Evolutionary conservation across 1,140 invertebrate species (phyloP).

Genomic region (Scaptomyza graminum): DNA sequence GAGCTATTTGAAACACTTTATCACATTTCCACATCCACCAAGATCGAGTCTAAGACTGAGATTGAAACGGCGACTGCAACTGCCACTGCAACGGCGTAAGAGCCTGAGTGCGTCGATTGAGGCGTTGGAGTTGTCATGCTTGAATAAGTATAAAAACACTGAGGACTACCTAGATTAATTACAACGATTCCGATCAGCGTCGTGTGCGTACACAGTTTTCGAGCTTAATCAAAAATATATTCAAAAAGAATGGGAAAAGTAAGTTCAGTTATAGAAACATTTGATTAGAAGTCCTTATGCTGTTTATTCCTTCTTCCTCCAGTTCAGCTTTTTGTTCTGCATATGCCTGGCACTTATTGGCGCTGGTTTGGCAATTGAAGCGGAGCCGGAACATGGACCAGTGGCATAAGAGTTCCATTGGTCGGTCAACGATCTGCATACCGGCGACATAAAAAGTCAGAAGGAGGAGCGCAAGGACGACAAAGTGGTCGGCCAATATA

Average conservation of each 20-base stretch:
- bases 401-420: conserved; percentile 86
- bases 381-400: conserved; percentile 69
- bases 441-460: conserved; percentile 86
- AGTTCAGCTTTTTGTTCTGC: conserved; percentile 61
- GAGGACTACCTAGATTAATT: conserved; percentile 73
- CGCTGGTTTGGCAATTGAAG: conserved; percentile 48
- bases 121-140: conserved; percentile 38
- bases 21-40: conserved; percentile 60
- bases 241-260: conserved; percentile 66
- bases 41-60: background rate
- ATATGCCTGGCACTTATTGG: conserved; percentile 45
- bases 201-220: conserved; percentile 60
- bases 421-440: conserved; percentile 85
- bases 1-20: conserved; percentile 37
- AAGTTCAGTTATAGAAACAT: conserved; percentile 20
- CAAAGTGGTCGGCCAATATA: conserved; percentile 86
- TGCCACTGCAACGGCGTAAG: background rate
- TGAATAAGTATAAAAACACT: conserved; percentile 60
- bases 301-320: background rate
- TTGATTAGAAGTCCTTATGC: background rate
- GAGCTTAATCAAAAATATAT: conserved; percentile 31
- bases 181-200: conserved; percentile 60
- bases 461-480: conserved; percentile 86
- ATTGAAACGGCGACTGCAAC: background rate
- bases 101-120: conserved; percentile 23